Conservation (phyloP, 2,113 vertebrate species). For the Pollachius pollachius region DNA sequence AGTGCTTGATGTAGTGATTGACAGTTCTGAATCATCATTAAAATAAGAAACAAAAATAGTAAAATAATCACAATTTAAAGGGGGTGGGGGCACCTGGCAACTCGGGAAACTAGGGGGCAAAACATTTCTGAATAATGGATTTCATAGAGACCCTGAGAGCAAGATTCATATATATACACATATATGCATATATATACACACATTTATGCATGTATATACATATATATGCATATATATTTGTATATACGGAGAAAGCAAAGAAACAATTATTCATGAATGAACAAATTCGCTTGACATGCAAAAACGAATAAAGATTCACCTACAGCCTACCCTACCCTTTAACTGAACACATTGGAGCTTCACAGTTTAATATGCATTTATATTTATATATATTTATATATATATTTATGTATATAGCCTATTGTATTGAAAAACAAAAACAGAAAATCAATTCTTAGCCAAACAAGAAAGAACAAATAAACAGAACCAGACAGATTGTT, state of each 20-base stretch:
- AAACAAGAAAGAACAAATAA: slow-evolving; percentile 80
- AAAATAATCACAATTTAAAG: slow-evolving; percentile 63
- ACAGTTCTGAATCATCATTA: slow-evolving; percentile 72
- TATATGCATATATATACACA: slow-evolving; percentile 40
- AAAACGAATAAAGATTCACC: slow-evolving; percentile 51
- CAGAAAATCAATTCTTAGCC: slow-evolving; percentile 74
- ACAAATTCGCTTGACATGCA: slow-evolving; percentile 92
- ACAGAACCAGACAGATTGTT: slow-evolving; percentile 71
- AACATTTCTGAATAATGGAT: slow-evolving; percentile 74
- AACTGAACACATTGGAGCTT: slow-evolving; percentile 90
- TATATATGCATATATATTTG: slow-evolving; percentile 38
- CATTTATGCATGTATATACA: slow-evolving; percentile 36
- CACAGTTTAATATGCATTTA: slow-evolving; percentile 90
- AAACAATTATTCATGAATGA: slow-evolving; percentile 69
- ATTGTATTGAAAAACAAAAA: slow-evolving; percentile 36
- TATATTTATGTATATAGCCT: slow-evolving; percentile 42
- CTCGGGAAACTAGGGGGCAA: slow-evolving; percentile 71
- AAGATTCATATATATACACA: slow-evolving; percentile 59
- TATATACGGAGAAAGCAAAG: slow-evolving; percentile 44
- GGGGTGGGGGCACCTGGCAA: slow-evolving; percentile 75
- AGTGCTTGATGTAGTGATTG: slow-evolving; percentile 96
- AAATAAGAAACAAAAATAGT: slow-evolving; percentile 53
- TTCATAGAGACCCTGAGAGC: slow-evolving; percentile 96
- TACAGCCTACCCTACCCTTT: slow-evolving; percentile 87
- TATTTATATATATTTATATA: slow-evolving; percentile 36